Base-by-base conservation (phyloP, 2,888 invertebrate genomes). In the Drosophila pseudotakahashii region DNA sequence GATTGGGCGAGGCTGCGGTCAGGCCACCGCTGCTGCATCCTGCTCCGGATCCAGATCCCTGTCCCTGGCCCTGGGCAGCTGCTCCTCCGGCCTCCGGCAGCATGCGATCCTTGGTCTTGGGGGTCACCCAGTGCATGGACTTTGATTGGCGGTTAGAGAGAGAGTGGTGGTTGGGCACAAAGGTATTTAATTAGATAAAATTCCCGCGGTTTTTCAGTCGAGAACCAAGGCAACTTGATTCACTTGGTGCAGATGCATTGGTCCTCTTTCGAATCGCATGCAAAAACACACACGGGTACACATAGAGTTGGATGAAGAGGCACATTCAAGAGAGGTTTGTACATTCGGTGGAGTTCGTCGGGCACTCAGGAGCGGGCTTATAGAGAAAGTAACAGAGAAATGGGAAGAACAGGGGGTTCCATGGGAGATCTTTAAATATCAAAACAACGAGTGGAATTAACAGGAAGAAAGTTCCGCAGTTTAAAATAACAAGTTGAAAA, bases 111-210 rank as follows among this genome's bases (percentile, higher is more conserved):
- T 97, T 97, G 80, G 97, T 97, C 92, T 97, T 97, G 41, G 97
- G 96, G 73, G 96, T 96, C 74, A 96, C 95, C 98, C 98, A 98
- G 91, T 98, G 98, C 96, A 98, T 97, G 55, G 97, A 97, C 95
- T 98, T 77, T 93, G 75, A 64, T 73, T 53, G 64, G 73, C 51
- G 5, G 3, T 11, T 11, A 13, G 26, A 10, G 32, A 30, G 2
- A 19, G 19, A 19, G 19, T 19, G 19, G 19, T 19, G 1, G 19
- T 19, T 19, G 57, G 57, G 68, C 9, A 16, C 26, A 59, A 59
- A 75, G 32, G n/a, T 2, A n/a, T 54, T 52, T 51, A 73, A 59
- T 66, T 44, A 14, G 16, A 51, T 47, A 19, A 11, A 45, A 26
- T 30, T 50, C n/a, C 11, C 16, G 34, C 34, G 50, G 45, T 45